Conservation (phyloP, 2,888 invertebrate species). For the Macrophya annulata region DNA sequence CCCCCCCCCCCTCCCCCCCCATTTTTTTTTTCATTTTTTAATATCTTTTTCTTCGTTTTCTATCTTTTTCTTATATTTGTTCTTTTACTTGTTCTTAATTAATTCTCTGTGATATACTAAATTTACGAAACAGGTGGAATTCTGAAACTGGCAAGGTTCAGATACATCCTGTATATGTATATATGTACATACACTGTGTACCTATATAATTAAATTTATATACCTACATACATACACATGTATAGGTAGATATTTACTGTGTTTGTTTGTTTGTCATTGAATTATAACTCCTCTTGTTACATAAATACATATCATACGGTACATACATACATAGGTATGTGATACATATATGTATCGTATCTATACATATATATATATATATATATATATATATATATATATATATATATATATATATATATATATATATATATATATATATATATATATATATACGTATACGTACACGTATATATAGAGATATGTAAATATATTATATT, state of each 20-base stretch:
- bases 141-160: neutral
- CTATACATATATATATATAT: neutral
- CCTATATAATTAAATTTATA: no score
- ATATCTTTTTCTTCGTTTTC: neutral
- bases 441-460: neutral
- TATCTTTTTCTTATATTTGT: no score
- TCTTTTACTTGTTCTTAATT: neutral
- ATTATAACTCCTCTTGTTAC: neutral
- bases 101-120: neutral
- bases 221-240: neutral
- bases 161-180: neutral
- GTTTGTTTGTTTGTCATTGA: constrained; percentile 26
- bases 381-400: no score
- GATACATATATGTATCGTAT: no score
- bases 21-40: neutral
- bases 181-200: no score
- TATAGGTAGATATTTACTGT: neutral
- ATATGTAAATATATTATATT: neutral
- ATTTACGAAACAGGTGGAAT: neutral
- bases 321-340: neutral
- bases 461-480: neutral
- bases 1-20: no score
- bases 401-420: neutral
- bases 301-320: no score
- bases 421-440: neutral